A percentile compares a stretch with the other conserved stretches of the same genome.
Conservation (phyloP, 2,888 invertebrate genomes). For the Eupithecia subumbrata region DNA sequence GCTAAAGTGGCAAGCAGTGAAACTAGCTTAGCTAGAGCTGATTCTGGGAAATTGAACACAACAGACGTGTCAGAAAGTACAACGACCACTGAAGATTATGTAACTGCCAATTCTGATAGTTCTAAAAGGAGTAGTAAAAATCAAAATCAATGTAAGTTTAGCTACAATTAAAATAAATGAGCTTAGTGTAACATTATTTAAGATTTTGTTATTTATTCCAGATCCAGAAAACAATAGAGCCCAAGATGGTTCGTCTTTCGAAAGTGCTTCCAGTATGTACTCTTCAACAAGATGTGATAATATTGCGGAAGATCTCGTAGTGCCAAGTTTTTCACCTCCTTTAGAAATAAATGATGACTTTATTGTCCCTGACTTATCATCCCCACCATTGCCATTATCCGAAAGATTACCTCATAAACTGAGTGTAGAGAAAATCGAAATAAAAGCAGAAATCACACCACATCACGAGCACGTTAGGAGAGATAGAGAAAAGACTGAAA, state of each 20-base stretch:
- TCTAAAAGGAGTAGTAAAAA: slow-evolving; percentile 85
- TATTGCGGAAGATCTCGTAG: slow-evolving; percentile 85
- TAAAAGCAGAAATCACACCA: slow-evolving; percentile 72
- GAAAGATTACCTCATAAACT: slow-evolving; percentile 66
- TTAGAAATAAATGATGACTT: slow-evolving; percentile 79
- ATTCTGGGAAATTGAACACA: slow-evolving; percentile 89
- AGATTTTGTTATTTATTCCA: slow-evolving; percentile 54
- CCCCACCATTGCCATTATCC: slow-evolving; percentile 76
- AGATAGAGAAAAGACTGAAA: slow-evolving; percentile 81
- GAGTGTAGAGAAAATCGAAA: slow-evolving; percentile 72
- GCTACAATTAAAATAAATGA: neutral
- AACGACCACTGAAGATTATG: slow-evolving; percentile 93
- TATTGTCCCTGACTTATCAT: slow-evolving; percentile 74
- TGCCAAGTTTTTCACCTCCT: slow-evolving; percentile 85
- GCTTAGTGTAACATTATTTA: neutral
- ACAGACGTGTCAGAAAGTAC: slow-evolving; percentile 94
- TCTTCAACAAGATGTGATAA: slow-evolving; percentile 90
- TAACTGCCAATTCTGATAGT: slow-evolving; percentile 92
- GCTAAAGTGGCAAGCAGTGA: slow-evolving; percentile 71
- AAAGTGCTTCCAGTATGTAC: slow-evolving; percentile 92
- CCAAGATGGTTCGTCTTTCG: slow-evolving; percentile 93
- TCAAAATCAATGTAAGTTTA: slow-evolving; percentile 72
- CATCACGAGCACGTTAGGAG: slow-evolving; percentile 68
- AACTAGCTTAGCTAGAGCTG: slow-evolving; percentile 86
- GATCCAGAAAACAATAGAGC: slow-evolving; percentile 84